Conservation (phyloP, 2,113 vertebrate genomes). For the Symphodus melops region DNA sequence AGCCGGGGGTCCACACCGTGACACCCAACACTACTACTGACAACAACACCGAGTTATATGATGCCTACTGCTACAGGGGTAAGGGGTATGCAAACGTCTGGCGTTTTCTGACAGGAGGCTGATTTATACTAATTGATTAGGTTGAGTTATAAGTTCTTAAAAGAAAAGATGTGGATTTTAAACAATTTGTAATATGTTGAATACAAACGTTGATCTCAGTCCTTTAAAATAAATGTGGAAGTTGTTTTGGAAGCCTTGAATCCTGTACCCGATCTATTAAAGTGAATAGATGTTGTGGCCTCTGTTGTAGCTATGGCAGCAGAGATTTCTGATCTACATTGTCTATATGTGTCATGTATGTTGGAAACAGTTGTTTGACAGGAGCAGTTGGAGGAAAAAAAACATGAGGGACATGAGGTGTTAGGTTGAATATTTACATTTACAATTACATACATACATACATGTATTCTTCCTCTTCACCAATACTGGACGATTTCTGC, state of each 20-base stretch:
- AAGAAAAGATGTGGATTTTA: background rate
- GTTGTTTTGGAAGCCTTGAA: conserved; percentile 7
- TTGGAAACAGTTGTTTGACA: conserved; percentile 49
- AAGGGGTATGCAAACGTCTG: background rate
- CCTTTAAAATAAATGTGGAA: background rate
- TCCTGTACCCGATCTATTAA: background rate
- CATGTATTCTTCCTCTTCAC: background rate
- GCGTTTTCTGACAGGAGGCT: too few relatives aligned
- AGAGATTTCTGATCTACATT: conserved; percentile 35
- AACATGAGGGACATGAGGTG: conserved; percentile 4
- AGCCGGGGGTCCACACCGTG: conserved; percentile 86
- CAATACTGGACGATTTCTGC: background rate
- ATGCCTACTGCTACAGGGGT: conserved; percentile 95
- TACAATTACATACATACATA: too few relatives aligned
- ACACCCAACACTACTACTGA: conserved; percentile 85
- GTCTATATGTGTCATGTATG: conserved; percentile 9
- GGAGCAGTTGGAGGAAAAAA: conserved; percentile 18
- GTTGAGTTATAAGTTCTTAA: too few relatives aligned
- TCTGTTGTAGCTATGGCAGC: conserved; percentile 70
- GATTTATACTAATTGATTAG: too few relatives aligned
- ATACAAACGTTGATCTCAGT: background rate
- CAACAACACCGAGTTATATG: conserved; percentile 79
- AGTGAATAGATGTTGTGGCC: background rate
- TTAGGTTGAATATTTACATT: conserved; percentile 33
- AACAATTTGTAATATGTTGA: background rate